These are phyloP conservation scores for Spicauda simplicius DNA, from an alignment of 2,888 invertebrate species.

Conservation along the genomic window DNA sequence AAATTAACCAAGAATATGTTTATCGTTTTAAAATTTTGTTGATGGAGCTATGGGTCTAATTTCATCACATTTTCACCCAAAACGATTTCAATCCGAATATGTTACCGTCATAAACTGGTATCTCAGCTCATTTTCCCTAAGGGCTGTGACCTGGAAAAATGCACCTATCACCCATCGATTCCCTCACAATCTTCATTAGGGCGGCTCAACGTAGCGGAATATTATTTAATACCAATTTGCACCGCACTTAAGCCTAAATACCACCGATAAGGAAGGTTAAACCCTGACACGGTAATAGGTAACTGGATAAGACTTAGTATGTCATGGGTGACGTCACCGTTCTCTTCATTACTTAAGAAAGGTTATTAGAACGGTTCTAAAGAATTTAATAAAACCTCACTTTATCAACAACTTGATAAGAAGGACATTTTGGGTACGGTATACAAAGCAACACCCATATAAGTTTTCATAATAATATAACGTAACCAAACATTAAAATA, in stretches of 20 bases:
- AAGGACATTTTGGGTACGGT: too few relatives aligned
- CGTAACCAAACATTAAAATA: too few relatives aligned
- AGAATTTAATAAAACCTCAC: too few relatives aligned
- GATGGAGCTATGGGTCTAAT: neutral
- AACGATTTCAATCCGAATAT: slow-evolving; percentile 5
- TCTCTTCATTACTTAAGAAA: neutral
- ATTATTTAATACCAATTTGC: slow-evolving; percentile 58
- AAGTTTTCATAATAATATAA: too few relatives aligned
- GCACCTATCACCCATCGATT: slow-evolving; percentile 30
- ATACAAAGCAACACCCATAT: too few relatives aligned
- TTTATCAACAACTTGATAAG: too few relatives aligned
- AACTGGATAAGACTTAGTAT: slow-evolving; percentile 17
- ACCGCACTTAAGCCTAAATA: slow-evolving; percentile 53
- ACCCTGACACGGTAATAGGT: slow-evolving; percentile 21
- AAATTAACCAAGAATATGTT: too few relatives aligned
- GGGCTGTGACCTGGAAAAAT: slow-evolving; percentile 27
- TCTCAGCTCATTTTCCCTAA: slow-evolving; percentile 26
- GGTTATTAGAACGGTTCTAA: too few relatives aligned
- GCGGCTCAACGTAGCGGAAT: slow-evolving; percentile 44
- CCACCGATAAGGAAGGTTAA: slow-evolving; percentile 46
- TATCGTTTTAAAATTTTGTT: too few relatives aligned
- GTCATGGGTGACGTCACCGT: slow-evolving; percentile 5
- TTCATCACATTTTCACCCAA: neutral
- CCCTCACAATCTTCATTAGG: slow-evolving; percentile 38
- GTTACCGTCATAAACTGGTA: slow-evolving; percentile 25